phyloP scores from a whole-genome alignment of 2,888 invertebrate species.

The Eubasilissa splendida region DNA sequence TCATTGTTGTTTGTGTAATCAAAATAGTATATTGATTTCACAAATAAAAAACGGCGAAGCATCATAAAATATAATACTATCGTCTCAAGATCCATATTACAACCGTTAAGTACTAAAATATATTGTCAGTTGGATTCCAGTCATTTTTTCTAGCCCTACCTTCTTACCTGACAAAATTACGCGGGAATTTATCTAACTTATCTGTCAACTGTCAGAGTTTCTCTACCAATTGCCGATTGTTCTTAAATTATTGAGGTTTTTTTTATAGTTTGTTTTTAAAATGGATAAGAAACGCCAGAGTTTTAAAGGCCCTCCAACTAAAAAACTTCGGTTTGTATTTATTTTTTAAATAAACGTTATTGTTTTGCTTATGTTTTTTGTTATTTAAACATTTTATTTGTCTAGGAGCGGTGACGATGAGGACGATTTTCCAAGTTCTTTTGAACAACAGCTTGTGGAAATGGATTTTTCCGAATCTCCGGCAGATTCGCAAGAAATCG shows the following conservation, averaged over 20 bases:
- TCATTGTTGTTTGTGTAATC: too few relatives aligned
- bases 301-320: slow-evolving; percentile 56
- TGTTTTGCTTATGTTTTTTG: slow-evolving; percentile 6
- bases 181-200: slow-evolving; percentile 24
- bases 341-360: slow-evolving; percentile 19
- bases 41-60: too few relatives aligned
- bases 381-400: slow-evolving; percentile 31
- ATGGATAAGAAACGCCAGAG: slow-evolving; percentile 55
- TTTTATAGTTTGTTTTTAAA: slow-evolving; percentile 5
- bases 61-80: too few relatives aligned
- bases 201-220: slow-evolving; percentile 34
- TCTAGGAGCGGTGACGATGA: slow-evolving; percentile 70
- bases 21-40: too few relatives aligned
- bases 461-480: slow-evolving; percentile 76
- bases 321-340: slow-evolving; percentile 51
- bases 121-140: too few relatives aligned
- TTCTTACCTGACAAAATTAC: neutral
- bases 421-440: slow-evolving; percentile 73
- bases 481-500: slow-evolving; percentile 67
- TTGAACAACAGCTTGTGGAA: slow-evolving; percentile 80
- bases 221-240: too few relatives aligned
- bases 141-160: too few relatives aligned
- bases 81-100: too few relatives aligned
- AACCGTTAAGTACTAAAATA: too few relatives aligned
- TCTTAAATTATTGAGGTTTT: neutral